Evolutionary conservation across 1,140 invertebrate species (phyloP), one percentile per base, ranked within the genome.

Genomic region (Drosophila micromelanica): DNA sequence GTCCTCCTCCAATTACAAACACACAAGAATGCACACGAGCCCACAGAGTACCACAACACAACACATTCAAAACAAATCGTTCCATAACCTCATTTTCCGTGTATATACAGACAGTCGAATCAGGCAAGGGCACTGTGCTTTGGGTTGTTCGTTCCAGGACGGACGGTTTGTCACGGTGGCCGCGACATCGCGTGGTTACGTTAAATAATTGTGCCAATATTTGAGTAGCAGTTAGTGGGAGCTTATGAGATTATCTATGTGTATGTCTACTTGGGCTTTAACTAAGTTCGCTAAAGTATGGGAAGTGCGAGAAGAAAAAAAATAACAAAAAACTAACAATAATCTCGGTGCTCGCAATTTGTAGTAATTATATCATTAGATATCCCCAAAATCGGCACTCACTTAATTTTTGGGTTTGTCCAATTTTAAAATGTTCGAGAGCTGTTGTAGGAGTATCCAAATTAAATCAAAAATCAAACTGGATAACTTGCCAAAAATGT

Each of bases 121-220:
- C 42, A 37, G n/a, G 55, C 13, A 43, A 30, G 40, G 8, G 17
- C 37, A 5, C 20, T 43, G 13, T 35, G 27, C 49, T 55, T n/a
- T 45, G 12, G 49, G 49, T 40, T 9, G 35, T 38, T 55, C 15
- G 27, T 55, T 56, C 20, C 51, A 55, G 38, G 27, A 13, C 17
- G 52, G 35, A 15, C 17, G 38, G 48, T 13, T 42, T 37, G 52
- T 48, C 13, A 37, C 43, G 27, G 42, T 63, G 69, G 76, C 62
- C 42, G 78, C 70, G 69, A 89, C 74, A 86, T 90, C 80, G 85
- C 85, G 85, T 90, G 80, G 74, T 73, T 76, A 49, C 71, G 80
- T 80, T 90, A 90, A 90, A 90, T 90, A 85, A 90, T 86, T 90
- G 71, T 80, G 86, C 77, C 86, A 90, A 90, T 90, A 90, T 90